Conservation (phyloP, 2,113 vertebrate species). For the Periophthalmodon schlosseri region DNA sequence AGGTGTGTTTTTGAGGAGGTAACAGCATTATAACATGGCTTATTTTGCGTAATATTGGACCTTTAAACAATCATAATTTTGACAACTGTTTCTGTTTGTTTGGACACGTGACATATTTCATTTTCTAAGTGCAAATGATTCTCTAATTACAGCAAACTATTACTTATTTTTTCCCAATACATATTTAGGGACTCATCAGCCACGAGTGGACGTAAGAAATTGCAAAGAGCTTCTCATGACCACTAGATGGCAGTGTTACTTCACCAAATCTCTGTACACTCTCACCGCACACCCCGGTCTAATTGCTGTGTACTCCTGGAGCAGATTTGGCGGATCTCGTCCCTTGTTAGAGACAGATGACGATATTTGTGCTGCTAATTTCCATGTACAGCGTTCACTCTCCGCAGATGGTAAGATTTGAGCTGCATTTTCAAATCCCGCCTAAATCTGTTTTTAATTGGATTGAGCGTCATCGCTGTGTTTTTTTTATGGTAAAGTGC, state of each 20-base stretch:
- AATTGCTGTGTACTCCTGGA: slow-evolving; percentile 13
- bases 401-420: slow-evolving; percentile 56
- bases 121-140: no score
- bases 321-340: slow-evolving; percentile 39
- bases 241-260: slow-evolving; percentile 69
- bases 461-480: neutral
- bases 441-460: slow-evolving; percentile 18
- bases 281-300: neutral
- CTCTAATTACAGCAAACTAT: no score
- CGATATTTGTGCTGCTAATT: slow-evolving; percentile 46
- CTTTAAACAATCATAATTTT: no score
- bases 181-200: no score
- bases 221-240: neutral
- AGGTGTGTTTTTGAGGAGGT: no score
- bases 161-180: no score
- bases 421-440: slow-evolving; percentile 32
- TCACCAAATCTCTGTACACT: slow-evolving; percentile 3
- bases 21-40: no score
- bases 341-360: slow-evolving; percentile 29
- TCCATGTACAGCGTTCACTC: slow-evolving; percentile 36
- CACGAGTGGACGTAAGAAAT: neutral
- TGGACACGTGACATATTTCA: no score
- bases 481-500: slow-evolving; percentile 9
- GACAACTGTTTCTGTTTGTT: no score
- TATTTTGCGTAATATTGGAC: no score